phyloP scores from a whole-genome alignment of 1,140 invertebrate species.

The Tyrophagus putrescentiae region DNA sequence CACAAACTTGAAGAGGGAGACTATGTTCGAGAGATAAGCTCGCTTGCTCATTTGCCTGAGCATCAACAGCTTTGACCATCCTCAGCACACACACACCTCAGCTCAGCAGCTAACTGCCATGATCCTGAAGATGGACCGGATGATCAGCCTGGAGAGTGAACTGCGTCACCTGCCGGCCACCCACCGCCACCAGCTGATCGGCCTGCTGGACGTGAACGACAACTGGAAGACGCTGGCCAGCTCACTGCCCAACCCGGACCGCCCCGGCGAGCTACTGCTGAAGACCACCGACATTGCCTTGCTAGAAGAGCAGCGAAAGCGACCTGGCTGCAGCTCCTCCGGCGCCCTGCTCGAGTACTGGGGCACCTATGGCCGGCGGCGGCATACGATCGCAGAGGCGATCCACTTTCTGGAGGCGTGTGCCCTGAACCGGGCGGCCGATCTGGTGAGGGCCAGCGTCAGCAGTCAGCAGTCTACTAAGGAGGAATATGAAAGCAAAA shows the following conservation, averaged over 20 bases:
- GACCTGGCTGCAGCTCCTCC: slow-evolving; percentile 18
- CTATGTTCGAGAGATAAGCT: not conserved
- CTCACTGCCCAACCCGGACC: slow-evolving; percentile 21
- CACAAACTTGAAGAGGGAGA: no score
- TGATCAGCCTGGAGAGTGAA: slow-evolving; percentile 13
- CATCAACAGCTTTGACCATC: no score
- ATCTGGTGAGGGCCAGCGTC: slow-evolving; percentile 20
- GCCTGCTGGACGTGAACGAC: slow-evolving; percentile 19
- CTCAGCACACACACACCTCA: not conserved
- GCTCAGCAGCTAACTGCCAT: not conserved
- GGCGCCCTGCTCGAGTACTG: slow-evolving; percentile 26
- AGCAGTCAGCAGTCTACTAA: slow-evolving; percentile 7
- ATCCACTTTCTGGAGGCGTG: slow-evolving; percentile 21
- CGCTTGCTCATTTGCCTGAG: not conserved
- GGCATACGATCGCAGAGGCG: slow-evolving; percentile 24
- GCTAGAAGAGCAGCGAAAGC: slow-evolving; percentile 20
- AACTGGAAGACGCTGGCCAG: slow-evolving; percentile 22
- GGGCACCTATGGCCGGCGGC: slow-evolving; percentile 22
- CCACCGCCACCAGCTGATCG: slow-evolving; percentile 14
- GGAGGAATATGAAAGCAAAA: not conserved
- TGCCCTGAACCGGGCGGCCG: slow-evolving; percentile 22
- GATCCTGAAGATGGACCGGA: not conserved
- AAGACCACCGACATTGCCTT: slow-evolving; percentile 8
- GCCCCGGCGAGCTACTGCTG: slow-evolving; percentile 6
- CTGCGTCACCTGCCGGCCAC: slow-evolving; percentile 14